These are phyloP conservation scores for Augochlora pura DNA, from an alignment of 1,140 invertebrate genomes.

Conservation along the genomic window DNA sequence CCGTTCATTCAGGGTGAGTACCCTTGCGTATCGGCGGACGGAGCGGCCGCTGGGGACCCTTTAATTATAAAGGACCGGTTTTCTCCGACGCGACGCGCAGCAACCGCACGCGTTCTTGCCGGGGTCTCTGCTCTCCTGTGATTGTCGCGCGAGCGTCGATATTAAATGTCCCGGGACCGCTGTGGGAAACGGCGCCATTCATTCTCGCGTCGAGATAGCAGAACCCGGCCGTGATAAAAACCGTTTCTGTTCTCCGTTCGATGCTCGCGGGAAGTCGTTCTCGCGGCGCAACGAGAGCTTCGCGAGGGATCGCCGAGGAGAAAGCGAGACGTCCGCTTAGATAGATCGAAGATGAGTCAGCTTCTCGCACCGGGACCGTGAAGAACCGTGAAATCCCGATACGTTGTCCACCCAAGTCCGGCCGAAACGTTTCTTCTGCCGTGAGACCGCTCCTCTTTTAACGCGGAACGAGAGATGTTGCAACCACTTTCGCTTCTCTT, in stretches of 20 bases:
- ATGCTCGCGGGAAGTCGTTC: background rate
- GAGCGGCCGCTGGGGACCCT: slow-evolving; percentile 39
- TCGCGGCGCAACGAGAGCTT: background rate
- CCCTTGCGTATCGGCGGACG: slow-evolving; percentile 41
- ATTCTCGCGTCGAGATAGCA: background rate
- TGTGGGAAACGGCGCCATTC: background rate
- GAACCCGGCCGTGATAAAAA: background rate
- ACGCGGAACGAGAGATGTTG: background rate
- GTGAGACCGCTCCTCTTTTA: background rate
- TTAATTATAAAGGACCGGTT: slow-evolving; percentile 67
- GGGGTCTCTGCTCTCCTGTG: background rate
- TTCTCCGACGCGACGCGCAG: slow-evolving; percentile 19
- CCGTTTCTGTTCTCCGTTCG: background rate
- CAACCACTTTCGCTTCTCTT: background rate
- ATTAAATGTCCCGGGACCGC: background rate
- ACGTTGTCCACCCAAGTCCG: background rate
- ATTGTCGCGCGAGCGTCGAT: background rate
- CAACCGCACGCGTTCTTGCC: background rate
- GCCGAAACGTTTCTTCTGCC: background rate
- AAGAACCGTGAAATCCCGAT: slow-evolving; percentile 9
- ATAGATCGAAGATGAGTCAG: slow-evolving; percentile 13
- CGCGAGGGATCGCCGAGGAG: background rate
- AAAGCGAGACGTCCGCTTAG: background rate
- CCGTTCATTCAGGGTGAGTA: slow-evolving; percentile 50
- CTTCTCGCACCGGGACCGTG: background rate